Conservation (phyloP, 2,888 invertebrate species). For the Chironomus tentans region DNA sequence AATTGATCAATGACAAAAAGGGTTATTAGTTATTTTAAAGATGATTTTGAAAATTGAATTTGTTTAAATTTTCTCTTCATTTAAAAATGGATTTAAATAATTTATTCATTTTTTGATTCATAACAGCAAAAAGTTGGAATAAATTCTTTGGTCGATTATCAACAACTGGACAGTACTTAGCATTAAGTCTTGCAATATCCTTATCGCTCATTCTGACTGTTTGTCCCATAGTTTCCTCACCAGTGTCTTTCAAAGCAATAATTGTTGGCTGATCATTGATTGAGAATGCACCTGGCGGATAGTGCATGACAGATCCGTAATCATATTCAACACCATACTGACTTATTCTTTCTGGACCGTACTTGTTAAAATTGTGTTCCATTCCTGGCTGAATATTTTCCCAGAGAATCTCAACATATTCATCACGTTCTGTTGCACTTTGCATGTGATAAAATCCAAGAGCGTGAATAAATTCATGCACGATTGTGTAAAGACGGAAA, state of each 20-base stretch:
- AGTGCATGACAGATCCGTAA: conserved; percentile 48
- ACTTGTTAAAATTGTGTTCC: conserved; percentile 57
- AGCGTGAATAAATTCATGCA: conserved; percentile 64
- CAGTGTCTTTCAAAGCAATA: background rate
- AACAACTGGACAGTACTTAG: conserved; percentile 33
- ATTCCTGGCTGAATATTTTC: conserved; percentile 43
- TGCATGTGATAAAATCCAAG: background rate
- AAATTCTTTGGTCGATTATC: background rate
- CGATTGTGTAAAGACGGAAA: conserved; percentile 42
- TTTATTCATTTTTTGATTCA: background rate
- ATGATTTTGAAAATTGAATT: no score
- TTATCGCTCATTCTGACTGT: conserved; percentile 23
- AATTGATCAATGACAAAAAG: no score
- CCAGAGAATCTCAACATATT: conserved; percentile 47
- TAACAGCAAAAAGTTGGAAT: background rate
- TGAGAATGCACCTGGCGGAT: conserved; percentile 41
- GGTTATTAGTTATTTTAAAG: no score
- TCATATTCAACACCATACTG: conserved; percentile 58
- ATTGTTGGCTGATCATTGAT: conserved; percentile 34
- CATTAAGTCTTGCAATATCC: conserved; percentile 33
- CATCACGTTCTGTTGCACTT: conserved; percentile 49
- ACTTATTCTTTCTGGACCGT: conserved; percentile 44
- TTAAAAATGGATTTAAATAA: background rate
- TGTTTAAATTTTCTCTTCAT: no score
- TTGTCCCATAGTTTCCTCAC: conserved; percentile 12